Conservation (phyloP, 2,888 invertebrate genomes). For the Mycogona germanica region DNA sequence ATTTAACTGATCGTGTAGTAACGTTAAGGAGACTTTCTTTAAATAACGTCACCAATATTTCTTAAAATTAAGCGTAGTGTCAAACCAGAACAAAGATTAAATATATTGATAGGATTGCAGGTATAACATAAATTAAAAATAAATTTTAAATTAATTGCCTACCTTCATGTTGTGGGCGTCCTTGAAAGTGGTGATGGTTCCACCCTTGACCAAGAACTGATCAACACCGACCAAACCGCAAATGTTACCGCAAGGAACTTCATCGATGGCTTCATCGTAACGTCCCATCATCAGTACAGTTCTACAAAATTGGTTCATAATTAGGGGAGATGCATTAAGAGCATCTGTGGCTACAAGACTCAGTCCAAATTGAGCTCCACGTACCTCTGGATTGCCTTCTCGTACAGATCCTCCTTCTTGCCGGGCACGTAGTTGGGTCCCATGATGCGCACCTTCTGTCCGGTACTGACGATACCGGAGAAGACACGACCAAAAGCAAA, state of each 20-base stretch:
- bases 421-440: constrained; percentile 97
- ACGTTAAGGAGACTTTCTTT: too few species aligned
- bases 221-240: constrained; percentile 99
- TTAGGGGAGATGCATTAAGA: background rate
- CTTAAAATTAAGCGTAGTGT: too few species aligned
- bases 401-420: constrained; percentile 97
- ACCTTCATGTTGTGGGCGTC: constrained; percentile 95
- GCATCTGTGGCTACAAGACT: background rate
- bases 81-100: too few species aligned
- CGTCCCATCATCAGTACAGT: constrained; percentile 99
- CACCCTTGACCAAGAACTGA: constrained; percentile 98
- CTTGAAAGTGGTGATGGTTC: constrained; percentile 97
- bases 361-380: background rate
- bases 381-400: constrained; percentile 89
- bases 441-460: constrained; percentile 95
- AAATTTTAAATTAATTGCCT: background rate
- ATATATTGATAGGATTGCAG: too few species aligned
- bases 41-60: too few species aligned
- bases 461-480: constrained; percentile 83
- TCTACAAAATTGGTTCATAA: constrained; percentile 36
- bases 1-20: too few species aligned
- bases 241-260: constrained; percentile 98
- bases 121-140: too few species aligned
- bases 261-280: constrained; percentile 98
- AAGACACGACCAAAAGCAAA: constrained; percentile 99